Evolutionary conservation across 2,797 vertebrate species (phyloP).

Genomic region (Alca torda): DNA sequence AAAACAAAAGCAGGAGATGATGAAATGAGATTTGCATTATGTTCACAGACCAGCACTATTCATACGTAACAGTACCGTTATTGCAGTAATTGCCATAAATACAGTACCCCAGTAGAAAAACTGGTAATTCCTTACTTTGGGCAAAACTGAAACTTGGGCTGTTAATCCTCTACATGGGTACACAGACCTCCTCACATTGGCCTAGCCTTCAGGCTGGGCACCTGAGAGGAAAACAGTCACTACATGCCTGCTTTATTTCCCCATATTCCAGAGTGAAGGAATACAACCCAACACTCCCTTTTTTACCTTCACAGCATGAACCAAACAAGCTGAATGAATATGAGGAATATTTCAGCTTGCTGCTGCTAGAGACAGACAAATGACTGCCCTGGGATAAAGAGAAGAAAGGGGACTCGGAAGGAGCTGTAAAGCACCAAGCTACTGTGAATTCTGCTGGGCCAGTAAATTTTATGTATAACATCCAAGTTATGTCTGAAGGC

Average conservation of each 20-base stretch:
- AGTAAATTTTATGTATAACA: not conserved
- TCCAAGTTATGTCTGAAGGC: not conserved
- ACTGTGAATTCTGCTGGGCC: not conserved
- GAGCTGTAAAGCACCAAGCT: not conserved
- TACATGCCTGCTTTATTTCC: not conserved
- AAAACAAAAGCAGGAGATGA: conserved; percentile 26
- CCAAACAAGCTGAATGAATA: not conserved
- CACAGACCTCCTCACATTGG: not conserved
- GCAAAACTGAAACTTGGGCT: not conserved
- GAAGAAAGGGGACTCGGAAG: not conserved
- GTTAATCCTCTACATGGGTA: not conserved
- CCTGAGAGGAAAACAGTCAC: not conserved
- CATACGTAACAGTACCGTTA: not conserved
- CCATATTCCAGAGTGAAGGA: not conserved
- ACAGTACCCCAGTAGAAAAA: not conserved
- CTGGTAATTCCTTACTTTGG: not conserved
- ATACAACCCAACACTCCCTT: not conserved
- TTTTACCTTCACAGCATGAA: not conserved
- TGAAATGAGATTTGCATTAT: not conserved
- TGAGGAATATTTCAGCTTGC: not conserved
- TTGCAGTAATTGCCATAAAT: not conserved
- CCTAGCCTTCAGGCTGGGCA: not conserved
- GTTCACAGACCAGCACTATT: not conserved
- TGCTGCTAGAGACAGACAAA: not conserved
- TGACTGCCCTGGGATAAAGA: not conserved